A percentile compares a stretch with the other conserved stretches of the same genome.
These are phyloP conservation scores for Falco punctatus DNA, from an alignment of 2,113 vertebrate genomes.

Conservation along the genomic window DNA sequence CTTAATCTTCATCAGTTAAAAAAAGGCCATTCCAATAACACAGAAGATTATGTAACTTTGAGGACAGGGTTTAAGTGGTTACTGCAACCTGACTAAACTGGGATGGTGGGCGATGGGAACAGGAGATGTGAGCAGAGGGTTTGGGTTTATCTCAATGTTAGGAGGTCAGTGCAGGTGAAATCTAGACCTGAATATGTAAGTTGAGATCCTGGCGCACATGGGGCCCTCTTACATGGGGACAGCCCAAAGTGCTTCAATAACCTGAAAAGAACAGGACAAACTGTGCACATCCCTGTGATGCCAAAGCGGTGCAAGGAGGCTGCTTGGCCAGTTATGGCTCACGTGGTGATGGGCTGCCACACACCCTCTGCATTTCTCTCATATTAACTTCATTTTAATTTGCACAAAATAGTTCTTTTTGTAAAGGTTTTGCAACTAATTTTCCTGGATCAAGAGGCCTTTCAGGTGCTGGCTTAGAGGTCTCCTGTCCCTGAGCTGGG, in stretches of 20 bases:
- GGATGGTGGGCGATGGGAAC: background rate
- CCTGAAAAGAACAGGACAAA: rapidly evolving
- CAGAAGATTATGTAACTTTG: background rate
- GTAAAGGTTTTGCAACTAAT: background rate
- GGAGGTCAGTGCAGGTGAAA: background rate
- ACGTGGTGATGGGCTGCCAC: rapidly evolving
- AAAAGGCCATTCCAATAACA: background rate
- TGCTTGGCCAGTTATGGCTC: rapidly evolving
- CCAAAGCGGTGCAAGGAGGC: rapidly evolving
- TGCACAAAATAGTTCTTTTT: background rate
- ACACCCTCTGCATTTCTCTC: background rate
- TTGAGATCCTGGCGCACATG: background rate
- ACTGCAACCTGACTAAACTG: background rate
- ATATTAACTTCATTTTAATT: background rate
- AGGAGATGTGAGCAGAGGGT: rapidly evolving
- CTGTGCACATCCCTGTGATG: rapidly evolving
- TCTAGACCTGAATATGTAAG: rapidly evolving
- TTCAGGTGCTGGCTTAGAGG: background rate
- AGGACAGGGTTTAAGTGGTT: background rate
- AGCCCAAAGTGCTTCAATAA: background rate
- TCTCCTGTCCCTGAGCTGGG: background rate
- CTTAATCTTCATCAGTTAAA: constrained; percentile 29
- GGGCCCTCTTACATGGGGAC: rapidly evolving
- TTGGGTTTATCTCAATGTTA: background rate
- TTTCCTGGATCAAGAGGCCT: background rate